Conservation (phyloP, 2,888 invertebrate genomes). For the Sepioteuthis lessoniana region DNA sequence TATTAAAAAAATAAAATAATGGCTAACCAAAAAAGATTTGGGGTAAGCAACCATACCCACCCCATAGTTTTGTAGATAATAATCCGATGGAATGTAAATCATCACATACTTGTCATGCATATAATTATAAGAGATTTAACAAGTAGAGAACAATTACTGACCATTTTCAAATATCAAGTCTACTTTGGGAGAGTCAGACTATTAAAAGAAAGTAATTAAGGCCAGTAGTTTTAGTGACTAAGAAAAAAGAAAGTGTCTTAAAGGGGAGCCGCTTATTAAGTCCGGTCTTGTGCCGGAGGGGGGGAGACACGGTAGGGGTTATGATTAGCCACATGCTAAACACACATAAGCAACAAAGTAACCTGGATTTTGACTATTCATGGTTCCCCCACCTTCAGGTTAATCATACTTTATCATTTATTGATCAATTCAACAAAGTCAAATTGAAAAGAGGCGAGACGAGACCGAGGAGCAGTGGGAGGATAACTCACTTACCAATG, state of each 20-base stretch:
- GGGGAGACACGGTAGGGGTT: too few species aligned
- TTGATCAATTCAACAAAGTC: background rate
- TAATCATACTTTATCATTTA: background rate
- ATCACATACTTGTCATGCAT: background rate
- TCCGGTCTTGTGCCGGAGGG: too few species aligned
- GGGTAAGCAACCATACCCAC: too few species aligned
- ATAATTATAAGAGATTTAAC: background rate
- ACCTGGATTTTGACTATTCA: too few species aligned
- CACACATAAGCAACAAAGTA: too few species aligned
- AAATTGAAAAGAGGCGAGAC: background rate
- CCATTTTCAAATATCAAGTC: background rate
- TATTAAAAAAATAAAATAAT: background rate
- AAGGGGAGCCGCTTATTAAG: background rate
- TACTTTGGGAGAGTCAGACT: background rate
- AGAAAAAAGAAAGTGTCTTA: too few species aligned
- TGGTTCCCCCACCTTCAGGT: background rate
- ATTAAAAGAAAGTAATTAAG: background rate
- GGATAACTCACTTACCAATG: too few species aligned
- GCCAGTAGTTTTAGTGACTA: background rate
- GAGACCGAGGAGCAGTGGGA: background rate
- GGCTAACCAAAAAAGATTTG: too few species aligned
- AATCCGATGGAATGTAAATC: background rate
- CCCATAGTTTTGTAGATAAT: too few species aligned
- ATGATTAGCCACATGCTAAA: too few species aligned
- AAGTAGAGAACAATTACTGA: background rate